Evolutionary conservation across 2,888 invertebrate species (phyloP).

Genomic region (Anodontia alba): DNA sequence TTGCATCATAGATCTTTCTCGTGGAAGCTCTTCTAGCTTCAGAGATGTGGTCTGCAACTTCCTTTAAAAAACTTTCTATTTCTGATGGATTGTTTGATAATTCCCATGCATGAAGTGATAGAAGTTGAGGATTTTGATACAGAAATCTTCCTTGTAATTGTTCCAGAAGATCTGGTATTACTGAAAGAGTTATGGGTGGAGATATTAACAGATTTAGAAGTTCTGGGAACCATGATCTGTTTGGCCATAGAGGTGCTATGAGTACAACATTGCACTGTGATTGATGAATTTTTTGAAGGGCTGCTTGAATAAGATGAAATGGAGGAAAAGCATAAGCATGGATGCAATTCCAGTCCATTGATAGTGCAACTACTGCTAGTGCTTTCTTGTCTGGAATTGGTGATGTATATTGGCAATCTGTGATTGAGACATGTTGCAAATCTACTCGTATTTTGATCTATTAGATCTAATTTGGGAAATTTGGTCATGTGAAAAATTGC

Average conservation of each 20-base stretch:
- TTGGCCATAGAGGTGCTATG: constrained; percentile 28
- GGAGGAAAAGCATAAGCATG: neutral
- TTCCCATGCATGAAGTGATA: neutral
- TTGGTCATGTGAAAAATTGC: neutral
- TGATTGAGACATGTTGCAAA: no score
- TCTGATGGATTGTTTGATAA: neutral
- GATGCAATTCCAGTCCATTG: neutral
- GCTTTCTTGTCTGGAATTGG: no score
- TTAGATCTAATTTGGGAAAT: neutral
- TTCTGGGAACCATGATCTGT: constrained; percentile 14
- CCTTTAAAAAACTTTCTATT: neutral
- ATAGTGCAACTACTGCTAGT: no score
- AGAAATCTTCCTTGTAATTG: constrained; percentile 21
- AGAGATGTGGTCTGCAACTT: neutral
- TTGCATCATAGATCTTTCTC: neutral
- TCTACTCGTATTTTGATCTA: no score
- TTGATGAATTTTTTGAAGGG: neutral
- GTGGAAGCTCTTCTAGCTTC: neutral
- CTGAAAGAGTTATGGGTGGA: constrained; percentile 9
- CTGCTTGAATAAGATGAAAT: neutral
- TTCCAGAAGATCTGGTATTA: constrained; percentile 12
- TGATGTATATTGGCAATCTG: no score
- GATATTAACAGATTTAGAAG: constrained; percentile 24
- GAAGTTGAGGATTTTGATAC: constrained; percentile 1
- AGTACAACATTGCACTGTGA: constrained; percentile 22